Percentiles rank a stretch among this genome's conserved stretches.
These are phyloP conservation scores for Campoplex nolae DNA, from an alignment of 2,888 invertebrate genomes.

Conservation along the genomic window DNA sequence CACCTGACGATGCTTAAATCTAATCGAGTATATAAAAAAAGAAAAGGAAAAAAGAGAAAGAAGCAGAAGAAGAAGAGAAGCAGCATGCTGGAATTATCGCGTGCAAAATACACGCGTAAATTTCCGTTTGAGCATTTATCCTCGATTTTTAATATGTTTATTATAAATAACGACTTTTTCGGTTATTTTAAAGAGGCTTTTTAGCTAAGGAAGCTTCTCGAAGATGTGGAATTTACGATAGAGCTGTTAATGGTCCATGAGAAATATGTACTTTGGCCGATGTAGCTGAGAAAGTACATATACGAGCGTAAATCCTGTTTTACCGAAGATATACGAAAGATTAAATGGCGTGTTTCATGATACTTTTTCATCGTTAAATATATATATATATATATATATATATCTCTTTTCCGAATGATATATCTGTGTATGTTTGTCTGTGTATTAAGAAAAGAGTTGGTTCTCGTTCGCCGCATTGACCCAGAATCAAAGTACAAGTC, in stretches of 20 bases:
- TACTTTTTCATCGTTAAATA: conserved; percentile 52
- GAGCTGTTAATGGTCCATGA: conserved; percentile 45
- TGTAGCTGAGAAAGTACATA: conserved; percentile 30
- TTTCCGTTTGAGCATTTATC: conserved; percentile 58
- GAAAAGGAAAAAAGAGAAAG: background rate
- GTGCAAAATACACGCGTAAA: conserved; percentile 38
- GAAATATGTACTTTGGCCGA: conserved; percentile 34
- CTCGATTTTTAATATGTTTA: background rate
- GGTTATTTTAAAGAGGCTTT: background rate
- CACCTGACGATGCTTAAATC: conserved; percentile 44
- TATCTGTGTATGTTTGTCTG: background rate
- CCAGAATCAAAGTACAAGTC: conserved; percentile 63
- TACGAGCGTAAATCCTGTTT: conserved; percentile 50
- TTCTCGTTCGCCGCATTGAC: conserved; percentile 49
- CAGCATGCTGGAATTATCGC: background rate
- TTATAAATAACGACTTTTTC: conserved; percentile 5
- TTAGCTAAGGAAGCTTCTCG: conserved; percentile 22
- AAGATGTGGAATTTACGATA: conserved; percentile 54
- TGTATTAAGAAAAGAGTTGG: conserved; percentile 26
- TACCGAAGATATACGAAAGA: conserved; percentile 54
- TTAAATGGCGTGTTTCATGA: conserved; percentile 57
- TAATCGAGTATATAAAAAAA: conserved; percentile 30
- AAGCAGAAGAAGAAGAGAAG: background rate
- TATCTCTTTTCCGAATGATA: background rate
- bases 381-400: background rate